A percentile compares a stretch with the other conserved stretches of the same genome.
Conservation (phyloP, 2,888 invertebrate species). For the Drosophila siamana region DNA sequence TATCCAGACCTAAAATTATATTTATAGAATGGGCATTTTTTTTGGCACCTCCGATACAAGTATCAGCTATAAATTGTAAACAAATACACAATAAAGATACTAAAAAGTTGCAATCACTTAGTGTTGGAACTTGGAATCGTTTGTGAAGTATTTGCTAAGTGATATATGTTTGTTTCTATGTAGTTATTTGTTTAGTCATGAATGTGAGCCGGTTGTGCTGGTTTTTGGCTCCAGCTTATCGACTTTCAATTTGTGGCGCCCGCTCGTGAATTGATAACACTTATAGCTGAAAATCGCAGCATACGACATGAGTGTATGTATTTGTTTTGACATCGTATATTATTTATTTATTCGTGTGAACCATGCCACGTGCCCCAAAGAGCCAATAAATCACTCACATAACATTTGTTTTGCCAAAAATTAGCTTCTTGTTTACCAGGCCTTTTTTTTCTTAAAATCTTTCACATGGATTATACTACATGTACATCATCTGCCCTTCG, state of each 20-base stretch:
- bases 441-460: background rate
- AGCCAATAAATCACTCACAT: constrained; percentile 48
- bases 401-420: constrained; percentile 21
- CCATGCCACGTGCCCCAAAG: constrained; percentile 57
- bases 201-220: constrained; percentile 10
- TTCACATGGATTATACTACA: background rate
- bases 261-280: constrained; percentile 36
- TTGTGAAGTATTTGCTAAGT: background rate
- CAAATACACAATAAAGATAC: background rate
- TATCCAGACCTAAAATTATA: constrained; percentile 7
- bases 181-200: constrained; percentile 6
- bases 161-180: background rate
- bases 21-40: constrained; percentile 1
- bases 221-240: constrained; percentile 32
- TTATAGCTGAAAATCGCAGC: constrained; percentile 36
- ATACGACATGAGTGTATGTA: constrained; percentile 40
- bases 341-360: constrained; percentile 46
- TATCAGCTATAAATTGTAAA: constrained; percentile 3
- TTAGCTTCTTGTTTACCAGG: background rate
- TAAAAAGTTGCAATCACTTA: background rate
- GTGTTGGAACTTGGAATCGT: constrained; percentile 1
- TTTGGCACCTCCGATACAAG: background rate
- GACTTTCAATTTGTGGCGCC: constrained; percentile 27
- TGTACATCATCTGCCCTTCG: constrained; percentile 12
- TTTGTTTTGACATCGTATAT: constrained; percentile 33